Conservation (phyloP, 2,797 vertebrate species). For the Hafferia zeledoni region DNA sequence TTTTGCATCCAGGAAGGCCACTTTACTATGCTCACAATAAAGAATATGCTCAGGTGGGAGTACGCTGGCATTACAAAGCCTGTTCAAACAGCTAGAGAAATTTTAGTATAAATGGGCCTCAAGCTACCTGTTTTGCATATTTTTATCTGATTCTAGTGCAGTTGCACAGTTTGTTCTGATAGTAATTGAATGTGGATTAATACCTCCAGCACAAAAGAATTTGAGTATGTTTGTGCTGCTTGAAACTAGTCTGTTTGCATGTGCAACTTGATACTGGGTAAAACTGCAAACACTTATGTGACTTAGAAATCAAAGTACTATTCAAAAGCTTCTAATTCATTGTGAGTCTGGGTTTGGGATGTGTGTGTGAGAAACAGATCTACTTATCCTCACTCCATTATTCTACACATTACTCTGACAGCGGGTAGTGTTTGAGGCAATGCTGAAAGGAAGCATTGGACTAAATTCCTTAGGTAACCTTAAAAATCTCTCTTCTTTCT, state of each 20-base stretch:
- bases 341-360: neutral
- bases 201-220: constrained; percentile 14
- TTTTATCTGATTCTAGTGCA: constrained; percentile 38
- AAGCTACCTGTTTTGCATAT: constrained; percentile 52
- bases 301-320: constrained; percentile 21
- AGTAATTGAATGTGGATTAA: constrained; percentile 43
- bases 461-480: neutral
- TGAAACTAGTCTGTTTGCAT: neutral
- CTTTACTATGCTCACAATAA: neutral
- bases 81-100: constrained; percentile 41
- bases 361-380: neutral
- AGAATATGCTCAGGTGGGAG: constrained; percentile 17
- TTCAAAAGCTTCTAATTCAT: neutral
- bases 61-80: constrained; percentile 6
- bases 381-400: neutral
- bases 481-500: neutral
- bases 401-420: neutral
- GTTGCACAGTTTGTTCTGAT: constrained; percentile 25
- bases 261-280: neutral
- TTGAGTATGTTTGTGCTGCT: neutral
- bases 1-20: constrained; percentile 2
- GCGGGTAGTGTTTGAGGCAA: neutral
- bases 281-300: neutral
- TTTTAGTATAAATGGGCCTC: constrained; percentile 43
- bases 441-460: neutral